Evolutionary conservation across 2,888 invertebrate species (phyloP), one percentile per base, ranked within the genome.

Genomic region (Cheilosia impressa): DNA sequence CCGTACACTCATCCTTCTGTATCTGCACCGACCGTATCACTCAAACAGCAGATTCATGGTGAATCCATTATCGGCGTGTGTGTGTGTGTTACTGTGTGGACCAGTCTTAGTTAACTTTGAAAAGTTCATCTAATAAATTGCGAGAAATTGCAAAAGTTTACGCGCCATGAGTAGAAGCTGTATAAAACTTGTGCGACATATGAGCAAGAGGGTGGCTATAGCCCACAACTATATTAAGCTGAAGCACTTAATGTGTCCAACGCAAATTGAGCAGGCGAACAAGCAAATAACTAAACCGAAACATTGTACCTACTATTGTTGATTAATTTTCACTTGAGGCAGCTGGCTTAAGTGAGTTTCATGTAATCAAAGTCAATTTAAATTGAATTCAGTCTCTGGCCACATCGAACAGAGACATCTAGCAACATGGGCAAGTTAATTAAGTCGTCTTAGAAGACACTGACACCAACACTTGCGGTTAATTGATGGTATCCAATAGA

Each of bases 121-220:
- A 71, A 85, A 85, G 85, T 85, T 85, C 81, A 77, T 85, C 81
- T 81, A 81, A 81, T 85, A 85, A 85, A 85, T 85, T 77, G 72
- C 81, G 66, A 76, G 72, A 85, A 85, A 85, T 81, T 81, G 80
- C 81, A 68, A 85, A 85, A 85, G 72, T 81, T 80, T 85, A 17
- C 55, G 52, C 53, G 43, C 38, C 60, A 43, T 13, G 43, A 22
- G 19, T n/a, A 47, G 38, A 38, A 38, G 38, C 52, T 22, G 22
- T 22, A n/a, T 45, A 2, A 31, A 31, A 52, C 24, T 57, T 41
- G 63, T 75, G 75, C 53, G 65, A 75, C 75, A 71, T 55, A 69
- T 60, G 69, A 65, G 57, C n/a, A 27, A 41, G 58, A 1, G 65
- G 71, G 65, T 38, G 60, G 52, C 45, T 19, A 43, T 65, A 17